phyloP scores from a whole-genome alignment of 1,140 invertebrate species.

The Bathynomus jamesi region DNA sequence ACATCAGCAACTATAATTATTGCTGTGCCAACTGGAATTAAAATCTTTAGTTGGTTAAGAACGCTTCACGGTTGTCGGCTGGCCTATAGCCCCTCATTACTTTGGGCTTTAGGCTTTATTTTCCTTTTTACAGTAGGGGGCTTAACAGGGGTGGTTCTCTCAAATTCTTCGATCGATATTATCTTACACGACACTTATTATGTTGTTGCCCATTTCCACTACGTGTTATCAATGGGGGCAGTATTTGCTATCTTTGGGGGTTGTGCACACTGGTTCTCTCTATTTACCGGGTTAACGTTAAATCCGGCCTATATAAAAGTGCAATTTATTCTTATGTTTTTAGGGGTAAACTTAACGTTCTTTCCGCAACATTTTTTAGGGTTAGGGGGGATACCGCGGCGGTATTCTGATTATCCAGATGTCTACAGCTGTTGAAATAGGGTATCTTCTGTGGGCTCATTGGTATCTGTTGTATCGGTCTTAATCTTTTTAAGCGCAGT shows the following conservation, averaged over 20 bases:
- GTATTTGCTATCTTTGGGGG: conserved; percentile 46
- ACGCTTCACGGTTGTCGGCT: conserved; percentile 46
- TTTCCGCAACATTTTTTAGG: conserved; percentile 68
- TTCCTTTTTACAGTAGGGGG: conserved; percentile 54
- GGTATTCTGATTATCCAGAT: conserved; percentile 63
- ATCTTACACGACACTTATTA: conserved; percentile 65
- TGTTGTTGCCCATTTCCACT: conserved; percentile 67
- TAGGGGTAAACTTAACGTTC: conserved; percentile 46
- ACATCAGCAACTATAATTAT: conserved; percentile 63
- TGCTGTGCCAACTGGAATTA: conserved; percentile 51
- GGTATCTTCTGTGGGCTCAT: too few relatives aligned
- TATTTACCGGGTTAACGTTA: conserved; percentile 39
- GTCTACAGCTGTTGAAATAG: too few relatives aligned
- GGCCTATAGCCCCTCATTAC: conserved; percentile 48
- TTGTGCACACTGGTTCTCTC: conserved; percentile 41
- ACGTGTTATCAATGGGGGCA: conserved; percentile 44
- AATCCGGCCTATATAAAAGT: conserved; percentile 6
- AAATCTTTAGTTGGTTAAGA: conserved; percentile 53
- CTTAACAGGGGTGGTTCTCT: conserved; percentile 51
- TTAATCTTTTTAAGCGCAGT: too few relatives aligned
- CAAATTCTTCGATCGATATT: conserved; percentile 63
- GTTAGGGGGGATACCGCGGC: conserved; percentile 61
- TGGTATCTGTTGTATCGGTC: too few relatives aligned
- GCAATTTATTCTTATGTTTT: conserved; percentile 13
- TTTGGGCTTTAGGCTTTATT: conserved; percentile 61